Base-by-base conservation (phyloP, 2,888 invertebrate genomes). In the Idaea straminata region DNA sequence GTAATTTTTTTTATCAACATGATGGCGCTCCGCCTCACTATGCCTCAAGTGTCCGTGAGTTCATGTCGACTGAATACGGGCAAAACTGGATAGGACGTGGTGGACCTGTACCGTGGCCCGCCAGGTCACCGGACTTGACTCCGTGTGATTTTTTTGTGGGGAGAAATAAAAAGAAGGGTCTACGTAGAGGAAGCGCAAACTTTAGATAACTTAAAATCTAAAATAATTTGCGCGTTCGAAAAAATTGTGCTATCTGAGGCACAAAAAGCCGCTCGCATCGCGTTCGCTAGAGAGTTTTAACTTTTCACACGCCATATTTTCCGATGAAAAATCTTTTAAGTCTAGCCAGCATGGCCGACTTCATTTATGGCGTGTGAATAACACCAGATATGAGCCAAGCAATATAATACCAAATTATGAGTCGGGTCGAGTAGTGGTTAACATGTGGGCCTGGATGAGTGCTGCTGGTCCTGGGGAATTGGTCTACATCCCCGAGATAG, bases 101-200 rank as follows among this genome's bases (percentile, higher is more conserved):
- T 61, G 69, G 68, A 47, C 64, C 66, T 60, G 66, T 66, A 38
- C 16, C 62, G 57, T 68, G 68, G 69, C 66, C 72, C 36, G 70
- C 73, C 47, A 67, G 72, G 6, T 69, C 69, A 36, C 74, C 72
- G 7, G 69, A 75, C 66, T 66, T 73, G n/a, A 67, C 70, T 16
- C 72, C 73, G 58, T 73, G 70, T 66, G 71, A 69, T 59, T 67
- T 70, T 74, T 74, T 66, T 59, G 16, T 68, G 63, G 64, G 61
- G 73, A 64, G 71, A 73, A 36, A 64, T 71, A 59, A 74, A 74
- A 66, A 61, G 38, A 59, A 72, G 69, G 64, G 72, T 72, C 62
- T 73, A 67, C 6, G 4, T 6, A 36, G 6, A 36, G 36, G 36
- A n/a, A n/a, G n/a, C n/a, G n/a, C n/a, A n/a, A n/a, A n/a, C n/a